These are phyloP conservation scores for Drosophila meridiana DNA, from an alignment of 2,888 invertebrate species.

Conservation along the genomic window DNA sequence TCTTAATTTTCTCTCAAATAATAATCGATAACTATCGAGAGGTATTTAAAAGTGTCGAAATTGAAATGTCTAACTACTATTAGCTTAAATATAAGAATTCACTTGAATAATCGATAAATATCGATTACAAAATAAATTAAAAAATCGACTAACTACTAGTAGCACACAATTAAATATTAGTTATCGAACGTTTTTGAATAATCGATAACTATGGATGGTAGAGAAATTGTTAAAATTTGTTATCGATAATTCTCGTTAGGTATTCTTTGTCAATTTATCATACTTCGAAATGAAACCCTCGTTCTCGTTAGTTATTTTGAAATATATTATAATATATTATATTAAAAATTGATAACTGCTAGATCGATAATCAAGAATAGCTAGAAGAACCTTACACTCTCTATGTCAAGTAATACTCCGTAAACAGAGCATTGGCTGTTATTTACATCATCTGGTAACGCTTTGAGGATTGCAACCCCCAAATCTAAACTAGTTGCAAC, in stretches of 20 bases:
- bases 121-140: too few relatives aligned
- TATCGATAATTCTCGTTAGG: background rate
- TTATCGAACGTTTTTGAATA: too few relatives aligned
- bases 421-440: background rate
- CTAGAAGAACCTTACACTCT: background rate
- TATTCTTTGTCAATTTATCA: too few relatives aligned
- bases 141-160: too few relatives aligned
- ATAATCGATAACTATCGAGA: background rate
- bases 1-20: background rate
- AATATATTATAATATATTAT: too few relatives aligned
- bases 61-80: background rate
- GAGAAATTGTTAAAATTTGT: too few relatives aligned
- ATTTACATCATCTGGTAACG: conserved; percentile 41
- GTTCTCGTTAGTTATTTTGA: too few relatives aligned
- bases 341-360: background rate
- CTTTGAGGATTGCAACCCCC: conserved; percentile 36
- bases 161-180: too few relatives aligned
- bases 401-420: background rate
- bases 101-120: too few relatives aligned
- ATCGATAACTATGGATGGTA: background rate
- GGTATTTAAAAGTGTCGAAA: background rate
- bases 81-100: too few relatives aligned
- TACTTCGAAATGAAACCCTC: too few relatives aligned
- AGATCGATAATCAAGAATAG: background rate
- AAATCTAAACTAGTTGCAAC: conserved; percentile 30